Base-by-base conservation (phyloP, 1,140 invertebrate species). In the Musca domestica region DNA sequence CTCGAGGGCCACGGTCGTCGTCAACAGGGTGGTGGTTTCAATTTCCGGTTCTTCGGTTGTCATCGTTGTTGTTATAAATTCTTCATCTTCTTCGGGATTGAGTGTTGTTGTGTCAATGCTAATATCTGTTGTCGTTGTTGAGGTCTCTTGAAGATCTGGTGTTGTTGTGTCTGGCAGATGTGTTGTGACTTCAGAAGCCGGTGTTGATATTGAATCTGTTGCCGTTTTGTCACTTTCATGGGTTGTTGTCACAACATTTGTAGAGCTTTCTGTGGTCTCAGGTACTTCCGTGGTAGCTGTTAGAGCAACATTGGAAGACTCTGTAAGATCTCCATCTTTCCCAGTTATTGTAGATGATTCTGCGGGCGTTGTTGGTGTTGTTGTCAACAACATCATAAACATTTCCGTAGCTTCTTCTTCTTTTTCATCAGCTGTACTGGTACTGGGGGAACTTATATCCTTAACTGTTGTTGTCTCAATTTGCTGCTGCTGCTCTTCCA, bases 1-100 rank as follows among this genome's bases (percentile, higher is more conserved):
- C 61, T 74, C 70, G 17, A 49, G 61, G 3, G 67, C 48, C 4
- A 30, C 66, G 10, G 41, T n/a, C 20, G 67, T 64, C 19, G 34
- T 49, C n/a, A 64, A 54, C 27, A 67, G 58, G 20, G 52, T 54
- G 10, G 52, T 54, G 9, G 20, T 23, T 25, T 54, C 54, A 15
- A 25, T 14, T 25, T n/a, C n/a, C 3, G 47, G 67, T 30, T 68
- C 25, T 14, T 49, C 66, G 10, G 52, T 69, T 2, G 69, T 69
- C 0, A 67, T 70, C 17, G 70, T 67, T 14, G 52, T 68, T 49
- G 69, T 64, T 2, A 30, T 46, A 46, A 54, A 22, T 17, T 12
- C 52, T 56, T 56, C 22, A 52, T 17, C 23, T 34, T 34, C 30
- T 34, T 61, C 56, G n/a, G 30, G 6, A n/a, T 19, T 19, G 7